Conservation (phyloP, 2,888 invertebrate genomes). For the Noctua comes region DNA sequence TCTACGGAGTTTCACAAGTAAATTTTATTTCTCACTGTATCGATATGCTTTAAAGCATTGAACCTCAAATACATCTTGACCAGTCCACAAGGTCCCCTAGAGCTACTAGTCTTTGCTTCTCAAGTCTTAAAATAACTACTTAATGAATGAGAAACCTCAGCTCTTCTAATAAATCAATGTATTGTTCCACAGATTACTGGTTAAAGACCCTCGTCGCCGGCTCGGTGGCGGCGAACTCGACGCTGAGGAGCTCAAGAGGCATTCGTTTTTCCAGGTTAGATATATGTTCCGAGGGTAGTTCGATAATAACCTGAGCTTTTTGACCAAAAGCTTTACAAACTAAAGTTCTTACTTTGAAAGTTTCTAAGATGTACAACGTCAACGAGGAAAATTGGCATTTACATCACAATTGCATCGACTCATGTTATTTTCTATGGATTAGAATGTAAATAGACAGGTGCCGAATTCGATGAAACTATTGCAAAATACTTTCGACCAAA, state of each 20-base stretch:
- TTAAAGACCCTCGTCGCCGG: conserved; percentile 96
- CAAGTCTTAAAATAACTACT: background rate
- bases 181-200: conserved; percentile 91
- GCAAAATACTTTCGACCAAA: no score
- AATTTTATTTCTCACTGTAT: background rate
- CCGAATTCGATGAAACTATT: background rate
- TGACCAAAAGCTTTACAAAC: background rate
- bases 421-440: background rate
- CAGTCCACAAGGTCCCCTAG: background rate
- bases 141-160: background rate
- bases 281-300: conserved; percentile 65
- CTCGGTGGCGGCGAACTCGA: conserved; percentile 96
- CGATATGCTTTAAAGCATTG: background rate
- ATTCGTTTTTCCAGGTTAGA: conserved; percentile 95
- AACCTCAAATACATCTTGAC: background rate
- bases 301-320: background rate
- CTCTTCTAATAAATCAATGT: background rate
- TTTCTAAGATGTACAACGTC: background rate
- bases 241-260: conserved; percentile 96
- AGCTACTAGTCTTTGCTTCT: background rate
- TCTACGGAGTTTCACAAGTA: background rate
- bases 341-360: background rate
- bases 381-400: background rate
- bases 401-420: background rate
- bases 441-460: background rate